Evolutionary conservation across 2,113 vertebrate species (phyloP), one percentile per base, ranked within the genome.

Genomic region (Lophura nycthemera): DNA sequence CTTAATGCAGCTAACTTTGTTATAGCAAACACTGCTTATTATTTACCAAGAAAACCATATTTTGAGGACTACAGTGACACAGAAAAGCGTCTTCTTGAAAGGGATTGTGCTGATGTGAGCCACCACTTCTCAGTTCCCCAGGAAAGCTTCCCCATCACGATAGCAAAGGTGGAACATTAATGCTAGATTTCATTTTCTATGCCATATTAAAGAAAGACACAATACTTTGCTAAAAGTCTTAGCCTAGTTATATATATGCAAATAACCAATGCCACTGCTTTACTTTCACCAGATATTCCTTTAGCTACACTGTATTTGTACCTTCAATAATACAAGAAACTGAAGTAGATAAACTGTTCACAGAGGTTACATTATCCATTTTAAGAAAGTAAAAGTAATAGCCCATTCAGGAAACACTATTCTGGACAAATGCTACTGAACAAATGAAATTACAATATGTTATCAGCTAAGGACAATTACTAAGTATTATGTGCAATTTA

Each of bases 401-500:
- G 63, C n/a, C 34, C 81, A 83, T 89, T 88, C 66, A 88, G 36
- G 66, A 78, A 79, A 88, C 6, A 7, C 47, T 72, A 22, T 77
- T 89, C 78, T 70, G 71, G 52, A 83, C 38, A 88, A 94, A 91
- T 0, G 13, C 3, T 80, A 75, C 42, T 47, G 60, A 92, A 86
- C 40, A 95, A 94, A 91, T 87, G 61, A 83, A 90, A 96, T 96
- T 74, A 90, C n/a, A 70, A 25, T 8, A 74, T 66, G 71, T 88
- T 93, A 92, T 77, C 76, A 91, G 66, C 75, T 91, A 89, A 95
- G 83, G 84, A 93, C 88, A 95, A 96, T 95, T 91, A 95, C 70
- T n/a, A 83, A 89, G 82, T 81, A 86, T 86, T 86, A 96, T 92
- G 92, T 97, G 93, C 88, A 94, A 95, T 97, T 97, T 95, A 82